Conservation (phyloP, 2,888 invertebrate species). For the Panzeria rudis region DNA sequence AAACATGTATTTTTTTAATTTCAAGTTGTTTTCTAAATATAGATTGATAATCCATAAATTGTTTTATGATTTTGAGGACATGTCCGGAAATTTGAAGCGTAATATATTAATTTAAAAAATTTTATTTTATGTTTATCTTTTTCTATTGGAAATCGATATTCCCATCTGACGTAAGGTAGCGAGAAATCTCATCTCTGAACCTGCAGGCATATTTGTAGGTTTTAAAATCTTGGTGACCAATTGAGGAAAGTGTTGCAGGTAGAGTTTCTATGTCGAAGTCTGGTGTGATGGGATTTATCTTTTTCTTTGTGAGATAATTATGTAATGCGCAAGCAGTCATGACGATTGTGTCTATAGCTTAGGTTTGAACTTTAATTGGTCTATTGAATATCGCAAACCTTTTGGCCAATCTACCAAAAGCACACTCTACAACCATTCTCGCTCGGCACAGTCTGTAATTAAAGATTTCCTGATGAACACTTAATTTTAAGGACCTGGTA, state of each 20-base stretch:
- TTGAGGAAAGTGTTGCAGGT: not conserved
- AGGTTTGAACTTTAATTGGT: not conserved
- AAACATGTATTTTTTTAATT: too few relatives aligned
- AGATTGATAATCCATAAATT: too few relatives aligned
- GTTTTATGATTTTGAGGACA: too few relatives aligned
- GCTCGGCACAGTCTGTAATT: not conserved
- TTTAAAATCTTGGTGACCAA: not conserved
- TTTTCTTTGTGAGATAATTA: not conserved
- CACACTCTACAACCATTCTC: not conserved
- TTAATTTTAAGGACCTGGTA: not conserved
- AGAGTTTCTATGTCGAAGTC: too few relatives aligned
- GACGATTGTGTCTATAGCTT: not conserved
- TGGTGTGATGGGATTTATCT: not conserved
- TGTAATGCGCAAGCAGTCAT: not conserved
- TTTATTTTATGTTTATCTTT: too few relatives aligned
- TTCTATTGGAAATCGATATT: too few relatives aligned
- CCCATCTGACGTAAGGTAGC: not conserved
- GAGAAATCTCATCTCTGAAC: not conserved
- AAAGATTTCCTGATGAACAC: not conserved
- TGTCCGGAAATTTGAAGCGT: too few relatives aligned
- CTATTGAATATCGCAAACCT: too few relatives aligned
- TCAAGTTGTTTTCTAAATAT: too few relatives aligned
- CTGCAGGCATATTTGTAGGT: slow-evolving; percentile 2
- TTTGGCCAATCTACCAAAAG: too few relatives aligned
- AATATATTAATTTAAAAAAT: too few relatives aligned